These are phyloP conservation scores for Tetheella fluctuosa DNA, from an alignment of 2,888 invertebrate genomes.

Conservation along the genomic window DNA sequence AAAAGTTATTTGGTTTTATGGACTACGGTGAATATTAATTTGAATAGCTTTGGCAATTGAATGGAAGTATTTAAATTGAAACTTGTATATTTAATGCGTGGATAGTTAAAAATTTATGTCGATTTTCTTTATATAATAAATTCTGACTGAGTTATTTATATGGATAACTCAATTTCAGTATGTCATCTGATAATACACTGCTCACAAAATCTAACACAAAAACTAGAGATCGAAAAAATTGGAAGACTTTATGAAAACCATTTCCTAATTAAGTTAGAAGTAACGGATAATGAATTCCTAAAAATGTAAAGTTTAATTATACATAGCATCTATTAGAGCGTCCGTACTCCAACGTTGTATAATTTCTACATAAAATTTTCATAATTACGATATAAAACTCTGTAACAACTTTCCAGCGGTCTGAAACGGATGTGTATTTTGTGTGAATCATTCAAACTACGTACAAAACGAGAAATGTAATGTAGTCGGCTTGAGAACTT, in stretches of 20 bases:
- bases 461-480: constrained; percentile 37
- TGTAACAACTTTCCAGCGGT: constrained; percentile 2
- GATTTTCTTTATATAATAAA: too few species aligned
- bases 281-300: constrained; percentile 1
- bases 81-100: not conserved
- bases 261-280: not conserved
- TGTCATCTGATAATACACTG: too few species aligned
- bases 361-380: constrained; percentile 24
- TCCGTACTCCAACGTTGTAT: constrained; percentile 9
- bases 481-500: constrained; percentile 47
- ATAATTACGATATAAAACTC: constrained; percentile 16
- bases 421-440: constrained; percentile 22
- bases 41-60: constrained; percentile 7
- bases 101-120: not conserved
- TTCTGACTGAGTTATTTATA: too few species aligned
- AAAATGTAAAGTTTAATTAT: constrained; percentile 1
- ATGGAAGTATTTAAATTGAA: not conserved
- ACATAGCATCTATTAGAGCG: constrained; percentile 10
- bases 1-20: constrained; percentile 32
- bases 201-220: too few species aligned
- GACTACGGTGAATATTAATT: constrained; percentile 12
- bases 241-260: not conserved
- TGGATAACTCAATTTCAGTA: too few species aligned
- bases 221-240: not conserved
- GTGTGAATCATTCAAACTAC: constrained; percentile 32